Conservation (phyloP, 2,113 vertebrate genomes). For the Arenaria interpres region DNA sequence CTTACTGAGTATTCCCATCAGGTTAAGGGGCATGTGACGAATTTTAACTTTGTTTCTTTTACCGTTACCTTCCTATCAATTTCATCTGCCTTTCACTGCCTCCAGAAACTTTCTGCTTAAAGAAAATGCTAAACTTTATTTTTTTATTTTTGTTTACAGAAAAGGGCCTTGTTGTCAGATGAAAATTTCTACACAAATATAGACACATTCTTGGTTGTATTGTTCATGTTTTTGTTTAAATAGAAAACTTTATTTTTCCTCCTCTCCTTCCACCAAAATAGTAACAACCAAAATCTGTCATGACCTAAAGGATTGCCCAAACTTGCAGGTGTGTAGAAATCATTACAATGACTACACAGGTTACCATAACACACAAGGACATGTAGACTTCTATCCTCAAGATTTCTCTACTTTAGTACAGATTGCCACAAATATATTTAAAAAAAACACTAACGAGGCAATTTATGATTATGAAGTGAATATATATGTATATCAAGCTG, state of each 20-base stretch:
- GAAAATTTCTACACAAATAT: not conserved
- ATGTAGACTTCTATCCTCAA: not conserved
- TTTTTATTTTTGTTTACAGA: not conserved
- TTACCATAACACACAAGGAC: not conserved
- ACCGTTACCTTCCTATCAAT: not conserved
- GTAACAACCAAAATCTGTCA: not conserved
- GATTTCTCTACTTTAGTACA: not conserved
- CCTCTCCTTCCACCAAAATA: not conserved
- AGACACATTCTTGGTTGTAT: not conserved
- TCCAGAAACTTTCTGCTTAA: not conserved
- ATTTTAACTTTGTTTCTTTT: not conserved
- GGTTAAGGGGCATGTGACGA: not conserved
- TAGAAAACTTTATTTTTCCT: not conserved
- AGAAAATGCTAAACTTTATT: not conserved
- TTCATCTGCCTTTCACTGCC: not conserved
- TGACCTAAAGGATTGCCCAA: not conserved
- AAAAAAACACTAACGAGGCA: not conserved
- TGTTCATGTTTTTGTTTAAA: not conserved
- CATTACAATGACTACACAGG: fast-evolving
- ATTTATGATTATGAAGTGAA: not conserved
- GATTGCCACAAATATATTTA: not conserved
- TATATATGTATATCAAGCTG: not conserved
- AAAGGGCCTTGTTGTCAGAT: not conserved
- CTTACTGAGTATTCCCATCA: not conserved
- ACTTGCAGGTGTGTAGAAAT: not conserved